Evolutionary conservation across 2,113 vertebrate genomes (phyloP), one percentile per base, ranked within the genome.

Genomic region (Labeo rohita): DNA sequence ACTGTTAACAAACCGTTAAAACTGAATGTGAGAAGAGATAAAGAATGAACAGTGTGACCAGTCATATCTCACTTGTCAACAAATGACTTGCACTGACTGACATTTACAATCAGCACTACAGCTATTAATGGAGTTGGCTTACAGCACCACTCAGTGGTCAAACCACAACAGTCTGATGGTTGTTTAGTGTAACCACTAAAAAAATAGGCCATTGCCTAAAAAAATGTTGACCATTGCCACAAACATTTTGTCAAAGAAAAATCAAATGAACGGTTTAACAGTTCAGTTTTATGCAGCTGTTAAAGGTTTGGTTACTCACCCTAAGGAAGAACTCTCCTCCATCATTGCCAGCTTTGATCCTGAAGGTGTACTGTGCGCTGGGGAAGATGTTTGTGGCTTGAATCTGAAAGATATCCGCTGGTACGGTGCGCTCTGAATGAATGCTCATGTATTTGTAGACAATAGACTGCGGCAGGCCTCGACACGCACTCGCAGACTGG

Each of bases 381-480:
- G 97, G 89, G 77, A 96, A 99, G 91, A 98, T 96, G 80, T 94
- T 97, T 87, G 98, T 99, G 87, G 98, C 97, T 91, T 99, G 98
- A 91, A 99, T 98, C 93, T 99, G 98, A 93, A 99, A 99, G 93
- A 99, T 96, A 85, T 99, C 98, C 0, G 98, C 96, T 16, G 98
- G 98, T 76, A 97, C 96, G 0, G 95, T 92, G 84, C 97, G 94
- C 45, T 99, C 98, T 0, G 98, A 97, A 68, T 96, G 95, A 93
- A 99, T 96, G 93, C 96, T 99, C 98, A 99, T 99, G 90, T 99
- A 99, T 85, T 98, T 99, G 95, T 98, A 96, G 86, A 99, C 95
- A 34, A 98, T 96, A 2, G 97, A 98, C 16, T 98, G 97, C 2
- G 98, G 96, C 87, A 97, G 92, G 78, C 92, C 91, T 68, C 96